Base-by-base conservation (phyloP, 2,888 invertebrate species). In the Agriopis leucophaearia region DNA sequence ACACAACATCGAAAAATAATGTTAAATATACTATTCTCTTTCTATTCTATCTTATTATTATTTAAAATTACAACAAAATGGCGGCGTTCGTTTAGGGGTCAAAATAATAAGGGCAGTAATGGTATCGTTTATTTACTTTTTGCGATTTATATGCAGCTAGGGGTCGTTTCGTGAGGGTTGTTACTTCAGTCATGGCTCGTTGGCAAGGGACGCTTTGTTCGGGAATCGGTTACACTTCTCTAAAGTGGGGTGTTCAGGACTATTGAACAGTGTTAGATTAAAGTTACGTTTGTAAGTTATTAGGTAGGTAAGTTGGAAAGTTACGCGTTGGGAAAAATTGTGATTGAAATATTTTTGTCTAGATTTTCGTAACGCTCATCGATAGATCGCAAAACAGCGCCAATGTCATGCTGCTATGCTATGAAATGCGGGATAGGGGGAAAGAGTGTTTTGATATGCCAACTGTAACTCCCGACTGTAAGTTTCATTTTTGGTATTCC, bases 111-210 rank as follows among this genome's bases (percentile, higher is more conserved):
- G 93, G 88, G 88, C 89, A 90, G 88, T 92, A 88, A 92, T 91
- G 89, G 89, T 79, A 86, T 78, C 89, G 88, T 90, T 88, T 94
- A 94, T 94, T 94, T 94, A 94, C 93, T 92, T 92, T 92, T 88
- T 82, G 82, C 87, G 83, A 90, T 90, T 92, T 90, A 89, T 91
- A 87, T 87, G 74, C 84, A 81, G 76, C 81, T 81, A 78, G 80
- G 80, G 90, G 85, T 84, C 77, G 75, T 76, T 74, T 76, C 76
- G 70, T 73, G 76, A 78, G 76, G 59, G 59, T 59, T 50, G 57
- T 15, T 45, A 7, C 40, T 90, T 92, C 89, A 79, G 92, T 88
- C 89, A 90, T 88, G 92, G 86, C 91, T 93, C 82, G 92, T 92
- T 91, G 85, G 71, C 80, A 82, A 87, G 91, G 90, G 80, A 79